These are phyloP conservation scores for Drosophila ironensis DNA, from an alignment of 1,140 invertebrate species.

Conservation along the genomic window DNA sequence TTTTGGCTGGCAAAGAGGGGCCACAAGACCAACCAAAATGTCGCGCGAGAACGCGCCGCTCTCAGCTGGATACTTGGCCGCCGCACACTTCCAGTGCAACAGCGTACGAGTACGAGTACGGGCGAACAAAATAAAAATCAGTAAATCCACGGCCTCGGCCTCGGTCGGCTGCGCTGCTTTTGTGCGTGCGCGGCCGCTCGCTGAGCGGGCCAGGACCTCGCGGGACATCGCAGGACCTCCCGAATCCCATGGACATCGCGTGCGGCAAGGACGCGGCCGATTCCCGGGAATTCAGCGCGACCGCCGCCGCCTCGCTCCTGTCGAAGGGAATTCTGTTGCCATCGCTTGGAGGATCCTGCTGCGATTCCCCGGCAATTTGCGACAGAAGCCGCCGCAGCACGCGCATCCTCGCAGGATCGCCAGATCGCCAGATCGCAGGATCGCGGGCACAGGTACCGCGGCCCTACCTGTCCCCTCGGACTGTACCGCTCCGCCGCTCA, in stretches of 20 bases:
- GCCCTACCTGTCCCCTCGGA: slow-evolving; percentile 42
- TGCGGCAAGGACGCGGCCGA: slow-evolving; percentile 34
- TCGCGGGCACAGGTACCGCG: neutral
- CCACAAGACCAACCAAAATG: slow-evolving; percentile 67
- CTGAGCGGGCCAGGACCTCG: slow-evolving; percentile 43
- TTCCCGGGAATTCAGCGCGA: slow-evolving; percentile 43
- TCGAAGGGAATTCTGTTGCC: slow-evolving; percentile 5
- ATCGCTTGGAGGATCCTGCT: slow-evolving; percentile 67
- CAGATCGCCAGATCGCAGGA: too few relatives aligned
- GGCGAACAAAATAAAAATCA: slow-evolving; percentile 29
- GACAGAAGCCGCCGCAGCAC: slow-evolving; percentile 36
- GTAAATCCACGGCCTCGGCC: neutral
- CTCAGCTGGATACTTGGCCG: slow-evolving; percentile 18
- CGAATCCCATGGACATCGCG: slow-evolving; percentile 8
- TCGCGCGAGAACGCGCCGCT: slow-evolving; percentile 67
- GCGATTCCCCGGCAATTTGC: slow-evolving; percentile 56
- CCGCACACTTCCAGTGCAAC: slow-evolving; percentile 40
- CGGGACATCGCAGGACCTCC: neutral
- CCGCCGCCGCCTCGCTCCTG: slow-evolving; percentile 15
- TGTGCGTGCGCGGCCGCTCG: slow-evolving; percentile 66
- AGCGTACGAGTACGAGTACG: too few relatives aligned
- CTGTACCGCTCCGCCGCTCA: slow-evolving; percentile 4
- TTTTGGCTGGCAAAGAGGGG: too few relatives aligned
- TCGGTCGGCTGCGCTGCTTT: slow-evolving; percentile 20
- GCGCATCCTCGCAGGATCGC: slow-evolving; percentile 7